Conservation (phyloP, 2,113 vertebrate species). For the Bombycilla garrulus region DNA sequence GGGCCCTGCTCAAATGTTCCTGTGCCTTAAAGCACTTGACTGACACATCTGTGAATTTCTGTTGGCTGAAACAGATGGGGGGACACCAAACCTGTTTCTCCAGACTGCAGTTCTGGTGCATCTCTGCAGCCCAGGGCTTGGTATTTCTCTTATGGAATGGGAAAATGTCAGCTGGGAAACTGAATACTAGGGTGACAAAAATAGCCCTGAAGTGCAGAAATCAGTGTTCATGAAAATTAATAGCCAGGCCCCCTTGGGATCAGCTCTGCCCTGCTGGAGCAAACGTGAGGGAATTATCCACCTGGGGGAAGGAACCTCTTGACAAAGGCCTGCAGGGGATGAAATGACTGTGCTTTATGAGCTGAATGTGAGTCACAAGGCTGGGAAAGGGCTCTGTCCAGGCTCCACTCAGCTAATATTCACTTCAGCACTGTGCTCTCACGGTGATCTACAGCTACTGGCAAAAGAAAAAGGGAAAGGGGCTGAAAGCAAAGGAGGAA, state of each 20-base stretch:
- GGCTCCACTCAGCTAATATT: background rate
- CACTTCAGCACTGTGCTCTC: slow-evolving; percentile 1
- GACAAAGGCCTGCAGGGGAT: background rate
- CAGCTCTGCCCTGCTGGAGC: background rate
- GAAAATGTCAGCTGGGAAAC: slow-evolving; percentile 36
- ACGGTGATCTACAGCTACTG: slow-evolving; percentile 33
- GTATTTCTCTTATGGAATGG: background rate
- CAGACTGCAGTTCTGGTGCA: background rate
- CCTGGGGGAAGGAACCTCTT: background rate
- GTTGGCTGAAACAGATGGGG: background rate
- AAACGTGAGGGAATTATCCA: background rate
- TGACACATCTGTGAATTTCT: background rate
- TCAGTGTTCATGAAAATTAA: background rate
- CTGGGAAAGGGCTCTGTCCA: background rate
- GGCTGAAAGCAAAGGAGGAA: slow-evolving; percentile 28
- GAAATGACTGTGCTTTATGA: background rate
- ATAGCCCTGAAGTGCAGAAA: slow-evolving; percentile 3
- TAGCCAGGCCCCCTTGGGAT: background rate
- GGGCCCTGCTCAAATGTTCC: background rate
- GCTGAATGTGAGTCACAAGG: background rate
- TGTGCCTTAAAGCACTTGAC: slow-evolving; percentile 2
- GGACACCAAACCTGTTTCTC: background rate
- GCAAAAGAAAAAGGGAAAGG: slow-evolving; percentile 39
- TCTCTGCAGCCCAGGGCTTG: background rate
- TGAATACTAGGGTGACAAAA: background rate